Conservation (phyloP, 1,140 invertebrate genomes). For the Oncopodura yosiiana region DNA sequence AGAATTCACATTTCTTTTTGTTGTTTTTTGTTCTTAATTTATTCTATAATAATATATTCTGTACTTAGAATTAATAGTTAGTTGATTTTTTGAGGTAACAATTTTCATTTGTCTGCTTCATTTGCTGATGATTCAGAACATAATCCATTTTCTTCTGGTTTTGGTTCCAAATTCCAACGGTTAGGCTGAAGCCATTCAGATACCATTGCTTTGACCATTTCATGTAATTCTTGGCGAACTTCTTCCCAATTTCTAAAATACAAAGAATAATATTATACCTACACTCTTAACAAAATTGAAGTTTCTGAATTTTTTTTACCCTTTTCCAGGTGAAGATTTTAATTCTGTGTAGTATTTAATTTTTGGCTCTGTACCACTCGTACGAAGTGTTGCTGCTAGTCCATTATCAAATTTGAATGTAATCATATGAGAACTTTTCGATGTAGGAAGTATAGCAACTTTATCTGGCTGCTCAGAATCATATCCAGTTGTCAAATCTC, state of each 20-base stretch:
- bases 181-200: constrained; percentile 70
- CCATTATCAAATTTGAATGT: constrained; percentile 86
- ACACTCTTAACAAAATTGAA: too few species aligned
- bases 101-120: too few species aligned
- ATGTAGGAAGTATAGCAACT: constrained; percentile 65
- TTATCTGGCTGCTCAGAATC: constrained; percentile 64
- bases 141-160: constrained; percentile 26
- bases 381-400: constrained; percentile 74
- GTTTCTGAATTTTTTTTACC: constrained; percentile 5
- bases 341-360: constrained; percentile 95
- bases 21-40: too few species aligned
- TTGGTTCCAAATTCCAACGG: constrained; percentile 55
- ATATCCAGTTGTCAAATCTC: constrained; percentile 83
- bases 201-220: constrained; percentile 67
- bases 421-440: constrained; percentile 84
- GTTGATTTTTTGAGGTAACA: too few species aligned
- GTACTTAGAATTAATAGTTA: too few species aligned
- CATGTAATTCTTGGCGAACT: constrained; percentile 53
- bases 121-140: too few species aligned
- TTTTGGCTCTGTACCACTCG: constrained; percentile 98
- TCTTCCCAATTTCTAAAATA: constrained; percentile 56
- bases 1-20: too few species aligned
- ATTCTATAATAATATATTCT: too few species aligned
- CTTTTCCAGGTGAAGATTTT: background rate
- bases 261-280: too few species aligned